Evolutionary conservation across 2,797 vertebrate species (phyloP), one percentile per base, ranked within the genome.

Genomic region (Scolopax rusticola): DNA sequence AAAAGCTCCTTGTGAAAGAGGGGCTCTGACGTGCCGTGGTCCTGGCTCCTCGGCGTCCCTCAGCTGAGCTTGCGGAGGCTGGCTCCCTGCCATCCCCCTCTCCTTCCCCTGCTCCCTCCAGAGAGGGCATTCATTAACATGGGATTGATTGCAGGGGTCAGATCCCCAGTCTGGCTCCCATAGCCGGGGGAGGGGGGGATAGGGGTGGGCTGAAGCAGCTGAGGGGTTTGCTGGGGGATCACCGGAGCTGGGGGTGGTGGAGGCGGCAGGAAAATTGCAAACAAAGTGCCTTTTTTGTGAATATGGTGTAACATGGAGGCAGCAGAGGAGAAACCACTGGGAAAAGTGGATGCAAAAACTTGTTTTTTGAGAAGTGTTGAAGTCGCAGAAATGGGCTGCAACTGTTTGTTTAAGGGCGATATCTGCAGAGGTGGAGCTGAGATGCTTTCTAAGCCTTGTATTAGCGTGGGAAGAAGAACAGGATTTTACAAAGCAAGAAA

Each of bases 21-120:
- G 43, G 10, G 17, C 61, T 86, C 59, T 94, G 95, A 67, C 1
- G 3, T 1, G 2, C 65, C 75, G 40, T 7, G 79, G 84, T 95
- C 50, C 87, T 0, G 1, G 54, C 65, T 84, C 48, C 41, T 47
- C 14, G 12, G 50, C 6, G 0, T 73, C 50, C 32, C 20, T 87
- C 2, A 4, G 83, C 92, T 64, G 78, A 88, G 92, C 88, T 45
- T 0, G 25, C 20, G 12, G 85, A 84, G 74, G 67, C 85, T 98
- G 97, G 97, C 95, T 65, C 59, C 0, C 2, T 89, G 96, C 97
- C 98, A 97, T 16, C 47, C 94, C 91, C 65, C 78, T 96, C 25
- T 93, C 96, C 95, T 98, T 97, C 77, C 95, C 91, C 32, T 54
- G 54, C 94, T 94, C 87, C 36, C 86, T 83, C 91, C 45, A 3